Evolutionary conservation across 2,888 invertebrate species (phyloP).

Genomic region (Mellilla xanthometata): DNA sequence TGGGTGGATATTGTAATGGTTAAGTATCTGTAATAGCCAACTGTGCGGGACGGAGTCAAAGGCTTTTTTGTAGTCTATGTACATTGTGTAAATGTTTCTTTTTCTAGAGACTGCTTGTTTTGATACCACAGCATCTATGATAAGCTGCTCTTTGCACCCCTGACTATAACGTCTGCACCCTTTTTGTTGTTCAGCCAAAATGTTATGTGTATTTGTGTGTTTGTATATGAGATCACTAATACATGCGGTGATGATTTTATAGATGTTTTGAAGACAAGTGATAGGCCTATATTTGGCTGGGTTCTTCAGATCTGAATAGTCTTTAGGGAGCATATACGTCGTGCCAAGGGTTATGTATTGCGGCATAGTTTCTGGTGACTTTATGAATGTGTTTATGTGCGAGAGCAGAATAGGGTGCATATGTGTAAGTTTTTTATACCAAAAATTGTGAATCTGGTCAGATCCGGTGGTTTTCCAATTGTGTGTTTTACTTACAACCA

Average conservation of each 20-base stretch:
- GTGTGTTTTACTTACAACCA: neutral
- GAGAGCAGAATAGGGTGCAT: neutral
- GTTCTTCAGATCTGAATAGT: neutral
- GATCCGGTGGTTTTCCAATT: neutral
- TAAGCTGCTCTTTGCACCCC: conserved; percentile 21
- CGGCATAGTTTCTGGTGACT: neutral
- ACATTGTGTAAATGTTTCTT: conserved; percentile 11
- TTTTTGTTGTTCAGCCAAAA: conserved; percentile 1
- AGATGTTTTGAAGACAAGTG: conserved; percentile 2
- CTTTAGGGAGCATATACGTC: conserved; percentile 2
- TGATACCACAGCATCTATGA: conserved; percentile 13
- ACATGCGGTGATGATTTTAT: conserved; percentile 1
- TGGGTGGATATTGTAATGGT: conserved; percentile 21
- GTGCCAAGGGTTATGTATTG: neutral
- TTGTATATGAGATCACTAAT: neutral
- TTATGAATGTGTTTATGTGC: neutral
- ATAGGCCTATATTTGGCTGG: conserved; percentile 2
- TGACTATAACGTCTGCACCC: conserved; percentile 7
- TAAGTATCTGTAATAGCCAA: conserved; percentile 14
- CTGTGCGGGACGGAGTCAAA: conserved; percentile 15
- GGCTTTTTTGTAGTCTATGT: conserved; percentile 16
- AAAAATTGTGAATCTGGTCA: neutral
- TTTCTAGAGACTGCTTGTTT: neutral
- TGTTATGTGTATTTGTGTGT: neutral
- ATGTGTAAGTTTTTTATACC: neutral